A percentile compares a stretch with the other conserved stretches of the same genome.
Evolutionary conservation across 1,140 invertebrate genomes (phyloP).

Genomic region (Phymorhynchus buccinoides): DNA sequence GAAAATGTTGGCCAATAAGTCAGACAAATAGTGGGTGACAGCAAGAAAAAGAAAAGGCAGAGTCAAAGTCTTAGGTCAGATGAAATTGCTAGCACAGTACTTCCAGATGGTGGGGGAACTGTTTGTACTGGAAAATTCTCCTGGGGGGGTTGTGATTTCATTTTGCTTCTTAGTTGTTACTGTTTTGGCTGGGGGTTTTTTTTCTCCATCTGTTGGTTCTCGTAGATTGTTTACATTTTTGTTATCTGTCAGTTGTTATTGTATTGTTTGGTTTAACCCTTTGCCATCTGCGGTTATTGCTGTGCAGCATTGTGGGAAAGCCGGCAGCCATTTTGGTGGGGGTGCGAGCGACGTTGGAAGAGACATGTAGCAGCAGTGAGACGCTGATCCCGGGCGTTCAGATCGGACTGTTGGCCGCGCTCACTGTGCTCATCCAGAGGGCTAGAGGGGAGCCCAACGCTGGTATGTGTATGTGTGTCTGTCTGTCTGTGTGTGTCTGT

Average conservation of each 20-base stretch:
- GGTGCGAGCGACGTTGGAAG: conserved; percentile 41
- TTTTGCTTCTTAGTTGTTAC: no score
- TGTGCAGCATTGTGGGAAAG: conserved; percentile 27
- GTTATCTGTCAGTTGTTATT: no score
- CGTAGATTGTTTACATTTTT: no score
- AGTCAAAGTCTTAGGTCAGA: no score
- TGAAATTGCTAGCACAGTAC: no score
- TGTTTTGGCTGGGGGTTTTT: no score
- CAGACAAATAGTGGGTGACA: no score
- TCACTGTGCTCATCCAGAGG: conserved; percentile 56
- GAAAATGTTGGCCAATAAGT: neutral
- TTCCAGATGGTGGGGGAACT: no score
- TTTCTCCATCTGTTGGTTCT: no score
- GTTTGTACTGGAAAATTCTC: no score
- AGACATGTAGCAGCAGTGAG: conserved; percentile 51
- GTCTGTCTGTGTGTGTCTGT: neutral
- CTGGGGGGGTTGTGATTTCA: no score
- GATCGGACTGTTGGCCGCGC: conserved; percentile 59
- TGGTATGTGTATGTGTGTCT: neutral
- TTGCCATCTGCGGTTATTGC: neutral
- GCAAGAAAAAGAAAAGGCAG: no score
- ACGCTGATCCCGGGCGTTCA: conserved; percentile 62
- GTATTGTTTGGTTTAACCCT: neutral
- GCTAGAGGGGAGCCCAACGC: neutral
- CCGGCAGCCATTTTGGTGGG: conserved; percentile 33